Evolutionary conservation across 2,797 vertebrate species (phyloP).

Genomic region (Tadarida brasiliensis): DNA sequence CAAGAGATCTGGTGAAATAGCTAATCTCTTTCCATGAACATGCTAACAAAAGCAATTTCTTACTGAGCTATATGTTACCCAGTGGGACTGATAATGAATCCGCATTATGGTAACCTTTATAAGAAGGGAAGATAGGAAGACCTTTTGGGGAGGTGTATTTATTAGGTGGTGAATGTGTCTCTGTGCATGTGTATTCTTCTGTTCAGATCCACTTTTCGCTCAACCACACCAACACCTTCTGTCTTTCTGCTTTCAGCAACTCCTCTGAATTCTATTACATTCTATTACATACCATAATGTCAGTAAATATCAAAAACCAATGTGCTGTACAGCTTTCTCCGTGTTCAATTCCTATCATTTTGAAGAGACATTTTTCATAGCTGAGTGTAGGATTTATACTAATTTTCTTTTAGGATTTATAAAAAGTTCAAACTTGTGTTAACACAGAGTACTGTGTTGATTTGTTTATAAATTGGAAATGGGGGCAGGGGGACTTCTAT

Average conservation of each 20-base stretch:
- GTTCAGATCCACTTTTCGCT: slow-evolving; percentile 66
- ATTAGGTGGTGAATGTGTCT: slow-evolving; percentile 61
- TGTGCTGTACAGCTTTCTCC: neutral
- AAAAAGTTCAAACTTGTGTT: slow-evolving; percentile 15
- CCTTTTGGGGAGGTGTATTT: slow-evolving; percentile 76
- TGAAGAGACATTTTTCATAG: slow-evolving; percentile 3
- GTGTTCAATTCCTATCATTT: slow-evolving; percentile 27
- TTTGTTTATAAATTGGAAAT: slow-evolving; percentile 48
- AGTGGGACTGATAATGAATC: slow-evolving; percentile 86
- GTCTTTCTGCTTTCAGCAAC: slow-evolving; percentile 32
- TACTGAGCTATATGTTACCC: slow-evolving; percentile 82
- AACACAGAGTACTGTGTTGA: neutral
- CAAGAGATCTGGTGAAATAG: slow-evolving; percentile 85
- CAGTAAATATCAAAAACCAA: slow-evolving; percentile 27
- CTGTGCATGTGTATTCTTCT: slow-evolving; percentile 44
- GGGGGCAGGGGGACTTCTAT: neutral
- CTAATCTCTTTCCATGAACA: slow-evolving; percentile 83
- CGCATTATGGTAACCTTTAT: slow-evolving; percentile 86
- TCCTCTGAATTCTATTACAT: slow-evolving; percentile 31
- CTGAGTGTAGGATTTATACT: neutral
- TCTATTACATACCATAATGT: neutral
- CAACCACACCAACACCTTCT: slow-evolving; percentile 43
- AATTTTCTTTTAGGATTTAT: slow-evolving; percentile 42
- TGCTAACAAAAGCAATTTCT: slow-evolving; percentile 88
- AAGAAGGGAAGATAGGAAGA: slow-evolving; percentile 76